Conservation (phyloP, 2,113 vertebrate genomes). For the Mastomys coucha region DNA sequence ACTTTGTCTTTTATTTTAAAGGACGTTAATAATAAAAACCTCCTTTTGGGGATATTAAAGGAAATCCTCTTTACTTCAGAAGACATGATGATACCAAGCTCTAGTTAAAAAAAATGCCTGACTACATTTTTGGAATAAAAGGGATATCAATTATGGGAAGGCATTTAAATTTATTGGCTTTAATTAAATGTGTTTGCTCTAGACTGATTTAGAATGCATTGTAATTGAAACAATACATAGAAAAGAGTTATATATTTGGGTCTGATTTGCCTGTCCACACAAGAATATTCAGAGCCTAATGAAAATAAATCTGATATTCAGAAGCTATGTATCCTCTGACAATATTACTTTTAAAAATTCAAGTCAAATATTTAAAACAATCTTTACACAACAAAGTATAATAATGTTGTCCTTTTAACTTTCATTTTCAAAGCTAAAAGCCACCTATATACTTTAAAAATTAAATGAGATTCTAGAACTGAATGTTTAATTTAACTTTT, state of each 20-base stretch:
- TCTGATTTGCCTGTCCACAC: conserved; percentile 76
- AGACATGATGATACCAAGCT: neutral
- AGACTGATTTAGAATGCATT: conserved; percentile 52
- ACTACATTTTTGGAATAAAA: neutral
- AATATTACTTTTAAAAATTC: conserved; percentile 50
- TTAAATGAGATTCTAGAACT: conserved; percentile 32
- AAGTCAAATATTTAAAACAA: conserved; percentile 53
- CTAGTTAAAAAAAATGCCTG: neutral
- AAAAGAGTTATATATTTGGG: conserved; percentile 76
- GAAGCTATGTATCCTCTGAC: conserved; percentile 41
- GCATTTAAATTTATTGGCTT: conserved; percentile 65
- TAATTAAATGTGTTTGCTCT: conserved; percentile 79
- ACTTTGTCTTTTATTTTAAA: neutral
- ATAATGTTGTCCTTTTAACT: neutral
- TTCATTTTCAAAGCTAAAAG: conserved; percentile 5
- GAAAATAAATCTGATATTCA: conserved; percentile 69
- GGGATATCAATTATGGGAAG: neutral
- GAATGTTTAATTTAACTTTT: neutral
- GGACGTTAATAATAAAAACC: conserved; percentile 22
- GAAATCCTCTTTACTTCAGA: conserved; percentile 3
- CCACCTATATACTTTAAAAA: neutral
- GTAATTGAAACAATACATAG: conserved; percentile 77
- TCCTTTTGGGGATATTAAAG: conserved; percentile 16
- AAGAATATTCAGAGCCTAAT: conserved; percentile 65
- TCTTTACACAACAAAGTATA: neutral